A percentile compares a stretch with the other conserved stretches of the same genome.
Evolutionary conservation across 2,113 vertebrate species (phyloP).

Genomic region (Clupea harengus): DNA sequence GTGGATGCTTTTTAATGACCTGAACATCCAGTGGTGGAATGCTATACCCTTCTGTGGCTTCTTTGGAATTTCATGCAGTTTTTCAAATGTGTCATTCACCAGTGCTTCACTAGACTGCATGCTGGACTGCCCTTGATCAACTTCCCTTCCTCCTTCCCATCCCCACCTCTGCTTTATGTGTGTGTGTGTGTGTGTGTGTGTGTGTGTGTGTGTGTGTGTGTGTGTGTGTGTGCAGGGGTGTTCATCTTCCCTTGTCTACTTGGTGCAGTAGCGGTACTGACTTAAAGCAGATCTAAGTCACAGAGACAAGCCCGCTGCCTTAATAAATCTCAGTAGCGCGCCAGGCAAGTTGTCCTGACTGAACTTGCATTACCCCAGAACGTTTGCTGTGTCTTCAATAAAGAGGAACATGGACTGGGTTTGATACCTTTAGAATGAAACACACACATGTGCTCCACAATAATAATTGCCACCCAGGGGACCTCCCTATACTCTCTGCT

Average conservation of each 20-base stretch:
- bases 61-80: neutral
- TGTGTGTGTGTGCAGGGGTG: neutral
- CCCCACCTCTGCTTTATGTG: neutral
- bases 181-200: slow-evolving; percentile 1
- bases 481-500: neutral
- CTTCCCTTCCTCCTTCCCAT: neutral
- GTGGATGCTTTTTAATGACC: too few relatives aligned
- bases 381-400: neutral
- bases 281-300: neutral
- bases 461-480: neutral
- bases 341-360: neutral
- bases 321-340: neutral
- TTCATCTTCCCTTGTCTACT: neutral
- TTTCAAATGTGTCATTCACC: neutral
- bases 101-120: neutral
- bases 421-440: neutral
- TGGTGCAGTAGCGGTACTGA: neutral
- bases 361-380: neutral
- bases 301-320: neutral
- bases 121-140: neutral
- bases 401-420: neutral
- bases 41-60: neutral
- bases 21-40: neutral
- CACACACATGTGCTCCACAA: neutral
- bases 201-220: slow-evolving; percentile 11